Conservation (phyloP, 2,797 vertebrate genomes). For the Champsocephalus esox region DNA sequence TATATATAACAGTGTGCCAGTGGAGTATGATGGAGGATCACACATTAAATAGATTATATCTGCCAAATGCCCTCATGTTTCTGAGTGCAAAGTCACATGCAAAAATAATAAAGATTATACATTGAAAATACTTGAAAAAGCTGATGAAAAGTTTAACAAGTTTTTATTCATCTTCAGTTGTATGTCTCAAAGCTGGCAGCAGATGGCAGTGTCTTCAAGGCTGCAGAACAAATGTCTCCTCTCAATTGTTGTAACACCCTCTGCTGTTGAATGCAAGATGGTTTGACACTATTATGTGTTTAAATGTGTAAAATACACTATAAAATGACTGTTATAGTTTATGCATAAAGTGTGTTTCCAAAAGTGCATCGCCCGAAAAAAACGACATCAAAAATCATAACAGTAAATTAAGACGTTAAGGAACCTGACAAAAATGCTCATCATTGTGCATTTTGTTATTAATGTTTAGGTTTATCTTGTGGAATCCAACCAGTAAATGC, state of each 20-base stretch:
- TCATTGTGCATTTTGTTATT: conserved; percentile 7
- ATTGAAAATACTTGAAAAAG: too few relatives aligned
- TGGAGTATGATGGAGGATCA: neutral
- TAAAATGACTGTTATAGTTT: neutral
- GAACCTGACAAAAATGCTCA: neutral
- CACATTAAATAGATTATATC: neutral
- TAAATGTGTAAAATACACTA: neutral
- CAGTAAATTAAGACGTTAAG: neutral
- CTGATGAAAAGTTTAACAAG: neutral
- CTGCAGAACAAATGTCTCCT: neutral
- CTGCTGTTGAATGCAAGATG: neutral
- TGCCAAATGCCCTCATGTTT: neutral
- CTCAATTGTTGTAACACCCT: neutral
- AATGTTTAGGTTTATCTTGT: conserved; percentile 8
- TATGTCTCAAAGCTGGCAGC: conserved; percentile 44
- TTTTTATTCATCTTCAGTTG: neutral
- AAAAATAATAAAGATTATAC: too few relatives aligned
- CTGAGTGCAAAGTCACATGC: neutral
- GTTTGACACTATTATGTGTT: neutral
- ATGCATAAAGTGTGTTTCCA: neutral
- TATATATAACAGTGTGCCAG: neutral
- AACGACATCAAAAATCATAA: neutral
- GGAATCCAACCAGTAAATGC: neutral
- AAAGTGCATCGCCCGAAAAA: neutral
- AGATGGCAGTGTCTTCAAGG: conserved; percentile 76